These are phyloP conservation scores for Takifugu ocellatus DNA, from an alignment of 2,797 vertebrate genomes.

Conservation along the genomic window DNA sequence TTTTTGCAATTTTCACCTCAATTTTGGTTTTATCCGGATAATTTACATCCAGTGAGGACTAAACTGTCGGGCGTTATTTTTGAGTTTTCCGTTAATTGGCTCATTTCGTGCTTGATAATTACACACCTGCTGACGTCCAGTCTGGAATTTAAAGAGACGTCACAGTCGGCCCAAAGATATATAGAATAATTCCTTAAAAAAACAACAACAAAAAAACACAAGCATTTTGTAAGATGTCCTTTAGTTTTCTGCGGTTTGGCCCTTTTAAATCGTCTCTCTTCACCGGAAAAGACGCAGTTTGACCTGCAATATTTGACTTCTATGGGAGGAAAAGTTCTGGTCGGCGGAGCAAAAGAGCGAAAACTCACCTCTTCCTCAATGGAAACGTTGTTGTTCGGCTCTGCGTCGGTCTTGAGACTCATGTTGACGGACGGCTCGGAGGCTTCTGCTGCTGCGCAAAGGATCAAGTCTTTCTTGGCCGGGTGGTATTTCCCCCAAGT, in stretches of 20 bases:
- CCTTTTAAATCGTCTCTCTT: conserved; percentile 1
- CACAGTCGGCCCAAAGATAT: background rate
- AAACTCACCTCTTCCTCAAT: conserved; percentile 81
- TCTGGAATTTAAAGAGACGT: background rate
- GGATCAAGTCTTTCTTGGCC: conserved; percentile 49
- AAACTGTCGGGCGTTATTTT: no score
- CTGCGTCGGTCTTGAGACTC: conserved; percentile 78
- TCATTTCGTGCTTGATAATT: background rate
- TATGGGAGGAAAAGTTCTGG: background rate
- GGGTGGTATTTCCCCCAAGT: conserved; percentile 63
- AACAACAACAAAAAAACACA: no score
- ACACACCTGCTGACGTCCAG: background rate
- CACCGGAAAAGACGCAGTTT: background rate
- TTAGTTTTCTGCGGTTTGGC: background rate
- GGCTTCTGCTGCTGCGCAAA: conserved; percentile 58
- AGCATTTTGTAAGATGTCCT: no score
- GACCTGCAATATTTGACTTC: background rate
- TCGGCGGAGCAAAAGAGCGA: background rate
- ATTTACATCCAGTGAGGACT: no score
- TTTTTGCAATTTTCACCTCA: no score
- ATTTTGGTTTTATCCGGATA: no score
- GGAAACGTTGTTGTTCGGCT: conserved; percentile 77
- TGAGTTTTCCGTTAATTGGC: no score
- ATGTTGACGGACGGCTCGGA: conserved; percentile 61
- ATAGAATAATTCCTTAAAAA: background rate